Evolutionary conservation across 2,797 vertebrate species (phyloP), one percentile per base, ranked within the genome.

Genomic region (Benthosema pterotum): DNA sequence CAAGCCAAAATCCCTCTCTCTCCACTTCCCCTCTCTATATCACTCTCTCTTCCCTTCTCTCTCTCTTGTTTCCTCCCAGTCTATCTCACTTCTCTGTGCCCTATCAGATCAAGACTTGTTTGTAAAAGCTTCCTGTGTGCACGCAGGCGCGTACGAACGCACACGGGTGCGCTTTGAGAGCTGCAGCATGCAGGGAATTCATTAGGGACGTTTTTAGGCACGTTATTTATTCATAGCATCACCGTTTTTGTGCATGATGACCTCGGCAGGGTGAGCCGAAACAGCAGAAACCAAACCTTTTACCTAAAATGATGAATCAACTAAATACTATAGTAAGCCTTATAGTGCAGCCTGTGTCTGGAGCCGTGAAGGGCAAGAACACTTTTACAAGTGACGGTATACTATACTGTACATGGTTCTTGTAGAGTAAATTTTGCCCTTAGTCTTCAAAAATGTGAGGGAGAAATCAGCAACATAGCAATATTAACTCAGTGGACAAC

Each of bases 181-280:
- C 82, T n/a, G n/a, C n/a, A n/a, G n/a, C n/a, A n/a, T n/a, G 80
- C 66, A 76, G 81, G 75, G 85, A 84, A 83, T 84, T 87, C 83
- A 86, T 86, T 88, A 86, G 82, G 62, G 75, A 38, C 32, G 11
- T 38, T 78, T 73, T 79, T 79, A 78, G 79, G 79, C 54, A 57
- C 72, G 73, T 75, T 83, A 79, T 84, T 75, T 83, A 79, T 84
- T 87, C 77, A 66, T 79, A 80, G 69, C 71, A 56, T 60, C 6
- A n/a, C 71, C 68, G 5, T 71, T 75, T 74, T 78, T 82, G 76
- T 78, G 78, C 62, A 50, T 55, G 69, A 82, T 78, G 83, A 83
- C 85, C 78, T 76, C 80, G 45, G 38, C 13, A 22, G 18, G 18
- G 55, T 51, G 55, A 57, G 55, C 18, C 42, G 22, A 25, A 3